A percentile compares a stretch with the other conserved stretches of the same genome.
Evolutionary conservation across 2,888 invertebrate species (phyloP).

Genomic region (Adelphocoris suturalis): DNA sequence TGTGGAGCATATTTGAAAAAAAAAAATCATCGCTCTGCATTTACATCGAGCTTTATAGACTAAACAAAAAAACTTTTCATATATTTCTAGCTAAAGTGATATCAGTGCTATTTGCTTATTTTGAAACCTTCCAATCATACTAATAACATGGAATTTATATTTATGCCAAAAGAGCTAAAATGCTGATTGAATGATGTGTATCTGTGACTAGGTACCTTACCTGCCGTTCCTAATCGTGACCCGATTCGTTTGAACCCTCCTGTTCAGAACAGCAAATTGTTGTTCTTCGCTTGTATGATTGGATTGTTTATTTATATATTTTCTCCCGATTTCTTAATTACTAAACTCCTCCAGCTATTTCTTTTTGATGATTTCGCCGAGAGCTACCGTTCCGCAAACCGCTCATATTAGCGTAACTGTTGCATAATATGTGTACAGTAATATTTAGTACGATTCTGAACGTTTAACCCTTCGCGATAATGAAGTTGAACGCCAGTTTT

Average conservation of each 20-base stretch:
- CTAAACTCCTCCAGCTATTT: not conserved
- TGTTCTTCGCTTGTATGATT: slow-evolving; percentile 45
- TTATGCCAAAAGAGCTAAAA: slow-evolving; percentile 65
- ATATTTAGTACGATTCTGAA: not conserved
- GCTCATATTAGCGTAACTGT: not conserved
- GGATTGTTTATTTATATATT: slow-evolving; percentile 49
- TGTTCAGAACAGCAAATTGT: not conserved
- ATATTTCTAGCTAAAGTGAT: slow-evolving; percentile 67
- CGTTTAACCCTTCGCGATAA: not conserved
- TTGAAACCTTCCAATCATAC: slow-evolving; percentile 70
- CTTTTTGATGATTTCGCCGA: not conserved
- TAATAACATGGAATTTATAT: slow-evolving; percentile 46
- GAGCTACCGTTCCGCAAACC: not conserved
- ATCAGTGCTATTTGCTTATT: slow-evolving; percentile 68
- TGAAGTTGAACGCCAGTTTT: not conserved
- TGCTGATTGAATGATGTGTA: slow-evolving; percentile 66
- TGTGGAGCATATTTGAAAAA: slow-evolving; percentile 44
- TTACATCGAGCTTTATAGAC: slow-evolving; percentile 73
- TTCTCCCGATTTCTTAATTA: not conserved
- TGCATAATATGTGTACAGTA: not conserved
- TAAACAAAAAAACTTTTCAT: slow-evolving; percentile 64
- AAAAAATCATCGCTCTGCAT: slow-evolving; percentile 64
- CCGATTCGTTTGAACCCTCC: not conserved
- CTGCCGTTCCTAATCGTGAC: slow-evolving; percentile 1
- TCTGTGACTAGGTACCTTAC: slow-evolving; percentile 36